Evolutionary conservation across 1,140 invertebrate species (phyloP).

Genomic region (Papilio glaucus): DNA sequence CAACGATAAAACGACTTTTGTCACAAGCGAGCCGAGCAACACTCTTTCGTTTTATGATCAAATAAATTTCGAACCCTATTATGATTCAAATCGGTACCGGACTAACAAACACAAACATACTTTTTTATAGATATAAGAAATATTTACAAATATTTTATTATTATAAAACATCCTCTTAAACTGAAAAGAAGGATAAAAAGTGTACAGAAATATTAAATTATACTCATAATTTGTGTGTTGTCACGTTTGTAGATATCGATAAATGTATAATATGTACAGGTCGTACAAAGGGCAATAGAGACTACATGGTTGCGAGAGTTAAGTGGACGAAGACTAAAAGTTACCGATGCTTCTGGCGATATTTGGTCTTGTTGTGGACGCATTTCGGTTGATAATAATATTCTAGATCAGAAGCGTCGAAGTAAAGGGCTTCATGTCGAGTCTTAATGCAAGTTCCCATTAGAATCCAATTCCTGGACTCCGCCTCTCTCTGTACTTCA

Average conservation of each 20-base stretch:
- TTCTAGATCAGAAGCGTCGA: too few relatives aligned
- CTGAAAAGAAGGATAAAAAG: constrained; percentile 42
- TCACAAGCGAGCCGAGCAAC: constrained; percentile 70
- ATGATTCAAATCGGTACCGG: constrained; percentile 77
- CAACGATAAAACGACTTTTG: constrained; percentile 77
- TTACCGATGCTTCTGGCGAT: too few relatives aligned
- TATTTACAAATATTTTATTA: constrained; percentile 71
- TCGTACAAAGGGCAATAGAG: background rate
- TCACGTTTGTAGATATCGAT: constrained; percentile 55
- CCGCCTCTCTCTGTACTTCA: too few relatives aligned
- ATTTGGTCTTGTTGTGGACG: too few relatives aligned
- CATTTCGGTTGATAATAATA: too few relatives aligned
- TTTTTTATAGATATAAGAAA: constrained; percentile 62
- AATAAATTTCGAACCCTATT: constrained; percentile 82
- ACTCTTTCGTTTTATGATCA: constrained; percentile 74
- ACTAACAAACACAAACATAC: constrained; percentile 73
- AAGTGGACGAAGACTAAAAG: too few relatives aligned
- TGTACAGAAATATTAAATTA: constrained; percentile 35
- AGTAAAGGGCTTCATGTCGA: too few relatives aligned
- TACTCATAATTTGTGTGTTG: constrained; percentile 44
- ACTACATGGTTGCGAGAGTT: too few relatives aligned
- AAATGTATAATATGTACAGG: constrained; percentile 34
- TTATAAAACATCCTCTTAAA: constrained; percentile 57
- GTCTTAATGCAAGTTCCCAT: too few relatives aligned
- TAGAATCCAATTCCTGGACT: too few relatives aligned